phyloP scores from a whole-genome alignment of 2,797 vertebrate genomes.

The Dallia pectoralis region DNA sequence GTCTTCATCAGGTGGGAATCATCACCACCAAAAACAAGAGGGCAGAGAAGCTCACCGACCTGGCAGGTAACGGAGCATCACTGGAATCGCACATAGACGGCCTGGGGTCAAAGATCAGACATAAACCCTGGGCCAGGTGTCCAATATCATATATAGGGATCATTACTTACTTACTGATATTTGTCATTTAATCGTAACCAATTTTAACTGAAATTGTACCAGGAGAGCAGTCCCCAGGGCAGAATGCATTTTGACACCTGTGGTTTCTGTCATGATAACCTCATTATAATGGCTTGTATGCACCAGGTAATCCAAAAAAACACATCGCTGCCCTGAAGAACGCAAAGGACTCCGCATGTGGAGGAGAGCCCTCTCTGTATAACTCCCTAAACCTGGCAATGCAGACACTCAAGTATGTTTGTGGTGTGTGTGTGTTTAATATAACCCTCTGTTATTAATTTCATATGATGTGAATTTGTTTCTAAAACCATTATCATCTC shows the following conservation, averaged over 20 bases:
- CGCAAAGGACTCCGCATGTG: conserved; percentile 82
- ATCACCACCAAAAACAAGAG: conserved; percentile 94
- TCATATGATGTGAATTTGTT: neutral
- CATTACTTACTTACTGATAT: too few relatives aligned
- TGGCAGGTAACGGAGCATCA: conserved; percentile 79
- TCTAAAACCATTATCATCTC: neutral
- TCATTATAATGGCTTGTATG: conserved; percentile 25
- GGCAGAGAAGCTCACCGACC: conserved; percentile 94
- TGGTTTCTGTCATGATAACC: neutral
- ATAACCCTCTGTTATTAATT: neutral
- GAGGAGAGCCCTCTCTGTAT: conserved; percentile 93
- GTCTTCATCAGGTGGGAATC: conserved; percentile 82
- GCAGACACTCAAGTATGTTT: conserved; percentile 89
- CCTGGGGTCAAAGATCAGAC: neutral
- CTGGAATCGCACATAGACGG: neutral
- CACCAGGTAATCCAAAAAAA: conserved; percentile 89
- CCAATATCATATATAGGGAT: neutral
- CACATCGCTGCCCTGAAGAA: conserved; percentile 87
- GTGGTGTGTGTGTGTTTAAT: neutral
- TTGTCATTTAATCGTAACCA: too few relatives aligned
- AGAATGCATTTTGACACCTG: neutral
- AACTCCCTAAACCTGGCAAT: conserved; percentile 90
- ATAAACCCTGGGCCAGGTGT: neutral
- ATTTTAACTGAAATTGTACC: too few relatives aligned
- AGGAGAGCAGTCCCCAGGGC: neutral